Evolutionary conservation across 2,797 vertebrate genomes (phyloP).

Genomic region (Ctenochaetus hawaiiensis): DNA sequence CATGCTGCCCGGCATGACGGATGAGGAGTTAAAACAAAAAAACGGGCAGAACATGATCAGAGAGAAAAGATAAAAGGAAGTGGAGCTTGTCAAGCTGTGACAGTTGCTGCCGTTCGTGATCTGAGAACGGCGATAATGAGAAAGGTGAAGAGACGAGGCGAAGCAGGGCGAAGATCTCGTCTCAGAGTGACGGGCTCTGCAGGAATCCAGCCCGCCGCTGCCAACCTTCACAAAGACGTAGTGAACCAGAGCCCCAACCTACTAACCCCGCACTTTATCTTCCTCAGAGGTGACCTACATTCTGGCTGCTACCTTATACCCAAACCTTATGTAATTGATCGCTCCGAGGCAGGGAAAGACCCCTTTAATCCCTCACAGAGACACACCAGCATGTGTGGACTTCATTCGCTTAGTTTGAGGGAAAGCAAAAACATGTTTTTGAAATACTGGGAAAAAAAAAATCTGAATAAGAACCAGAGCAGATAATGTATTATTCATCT

Average conservation of each 20-base stretch:
- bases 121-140: slow-evolving; percentile 35
- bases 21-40: slow-evolving; percentile 29
- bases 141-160: slow-evolving; percentile 33
- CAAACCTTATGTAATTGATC: slow-evolving; percentile 35
- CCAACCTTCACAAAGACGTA: slow-evolving; percentile 31
- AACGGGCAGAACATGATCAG: slow-evolving; percentile 41
- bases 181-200: slow-evolving; percentile 39
- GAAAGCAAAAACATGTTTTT: too few species aligned
- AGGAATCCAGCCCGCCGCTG: slow-evolving; percentile 24
- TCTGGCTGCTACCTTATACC: slow-evolving; percentile 21
- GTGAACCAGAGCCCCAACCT: neutral
- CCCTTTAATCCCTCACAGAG: slow-evolving; percentile 11
- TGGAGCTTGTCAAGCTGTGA: slow-evolving; percentile 41
- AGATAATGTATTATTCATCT: neutral
- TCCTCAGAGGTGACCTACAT: slow-evolving; percentile 39
- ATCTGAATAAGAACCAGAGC: neutral
- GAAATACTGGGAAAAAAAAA: too few species aligned
- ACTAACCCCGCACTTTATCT: slow-evolving; percentile 47
- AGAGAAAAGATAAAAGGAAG: slow-evolving; percentile 54
- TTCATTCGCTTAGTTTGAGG: neutral
- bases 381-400: neutral
- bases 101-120: slow-evolving; percentile 27
- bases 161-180: slow-evolving; percentile 14
- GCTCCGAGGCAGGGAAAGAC: slow-evolving; percentile 12
- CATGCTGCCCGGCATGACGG: slow-evolving; percentile 4